Evolutionary conservation across 2,888 invertebrate genomes (phyloP).

Genomic region (Hybos culiciformis): DNA sequence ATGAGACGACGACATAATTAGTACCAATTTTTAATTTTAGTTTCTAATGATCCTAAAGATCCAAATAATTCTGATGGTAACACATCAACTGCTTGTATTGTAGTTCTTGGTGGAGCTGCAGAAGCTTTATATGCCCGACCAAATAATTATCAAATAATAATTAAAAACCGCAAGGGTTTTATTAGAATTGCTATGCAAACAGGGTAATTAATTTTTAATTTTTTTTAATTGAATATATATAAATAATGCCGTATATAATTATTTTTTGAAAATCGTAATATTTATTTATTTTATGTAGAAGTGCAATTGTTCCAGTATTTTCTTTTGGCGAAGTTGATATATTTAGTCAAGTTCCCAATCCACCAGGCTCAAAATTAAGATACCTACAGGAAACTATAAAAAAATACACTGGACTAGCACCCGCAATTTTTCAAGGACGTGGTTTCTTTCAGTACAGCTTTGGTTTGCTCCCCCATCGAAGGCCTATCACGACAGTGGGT

Average conservation of each 20-base stretch:
- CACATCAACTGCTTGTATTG: conserved; percentile 43
- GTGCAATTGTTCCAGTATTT: conserved; percentile 73
- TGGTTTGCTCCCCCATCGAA: conserved; percentile 70
- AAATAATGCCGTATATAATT: too few relatives aligned
- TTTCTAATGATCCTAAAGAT: neutral
- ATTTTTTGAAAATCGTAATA: neutral
- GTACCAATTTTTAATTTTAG: too few relatives aligned
- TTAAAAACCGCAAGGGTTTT: conserved; percentile 68
- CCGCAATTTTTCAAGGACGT: conserved; percentile 61
- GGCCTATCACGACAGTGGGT: conserved; percentile 77
- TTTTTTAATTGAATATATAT: too few relatives aligned
- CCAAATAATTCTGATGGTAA: conserved; percentile 20
- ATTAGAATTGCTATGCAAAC: conserved; percentile 55
- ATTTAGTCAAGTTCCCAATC: conserved; percentile 60
- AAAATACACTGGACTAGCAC: conserved; percentile 55
- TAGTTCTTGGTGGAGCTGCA: conserved; percentile 80
- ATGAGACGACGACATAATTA: too few relatives aligned
- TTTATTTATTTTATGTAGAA: conserved; percentile 37
- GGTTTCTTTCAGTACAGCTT: conserved; percentile 87
- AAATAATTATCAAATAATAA: conserved; percentile 53
- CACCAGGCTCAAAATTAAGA: conserved; percentile 49
- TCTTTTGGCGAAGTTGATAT: conserved; percentile 84
- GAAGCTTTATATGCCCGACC: conserved; percentile 77
- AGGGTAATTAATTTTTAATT: conserved; percentile 43
- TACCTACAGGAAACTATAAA: conserved; percentile 55